A percentile compares a stretch with the other conserved stretches of the same genome.
phyloP scores from a whole-genome alignment of 2,797 vertebrate species.

The Sebastes kiyomatsui region DNA sequence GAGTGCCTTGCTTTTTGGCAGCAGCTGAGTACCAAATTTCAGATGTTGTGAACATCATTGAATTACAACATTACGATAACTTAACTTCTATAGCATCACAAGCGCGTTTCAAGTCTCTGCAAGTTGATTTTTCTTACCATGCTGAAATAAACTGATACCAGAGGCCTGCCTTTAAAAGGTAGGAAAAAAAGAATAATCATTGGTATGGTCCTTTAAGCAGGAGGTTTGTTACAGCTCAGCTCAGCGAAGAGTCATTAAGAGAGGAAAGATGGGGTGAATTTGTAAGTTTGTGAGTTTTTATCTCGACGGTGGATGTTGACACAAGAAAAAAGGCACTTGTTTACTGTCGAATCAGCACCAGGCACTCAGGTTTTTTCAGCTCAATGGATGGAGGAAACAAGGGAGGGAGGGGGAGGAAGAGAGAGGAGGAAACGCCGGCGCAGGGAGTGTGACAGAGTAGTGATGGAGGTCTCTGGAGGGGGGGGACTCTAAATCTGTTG shows the following conservation, averaged over 20 bases:
- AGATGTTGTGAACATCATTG: not conserved
- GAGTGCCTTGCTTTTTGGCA: not conserved
- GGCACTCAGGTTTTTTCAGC: conserved; percentile 16
- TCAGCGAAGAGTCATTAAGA: not conserved
- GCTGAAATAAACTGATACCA: not conserved
- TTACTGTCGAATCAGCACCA: conserved; percentile 58
- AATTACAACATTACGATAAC: too few relatives aligned
- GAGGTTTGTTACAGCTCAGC: not conserved
- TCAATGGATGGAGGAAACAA: conserved; percentile 68
- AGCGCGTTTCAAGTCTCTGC: not conserved
- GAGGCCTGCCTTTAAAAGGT: not conserved
- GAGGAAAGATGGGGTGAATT: not conserved
- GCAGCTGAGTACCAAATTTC: not conserved
- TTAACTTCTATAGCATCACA: not conserved
- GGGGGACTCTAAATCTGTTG: conserved; percentile 82
- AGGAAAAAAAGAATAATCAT: not conserved
- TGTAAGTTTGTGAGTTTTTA: conserved; percentile 5
- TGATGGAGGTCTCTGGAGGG: conserved; percentile 74
- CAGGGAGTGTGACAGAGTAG: conserved; percentile 76
- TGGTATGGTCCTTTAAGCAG: conserved; percentile 2
- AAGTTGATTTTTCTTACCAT: not conserved
- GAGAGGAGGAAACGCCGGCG: conserved; percentile 74
- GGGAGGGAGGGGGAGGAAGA: conserved; percentile 61
- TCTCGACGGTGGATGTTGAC: conserved; percentile 19
- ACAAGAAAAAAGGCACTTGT: conserved; percentile 36